Evolutionary conservation across 2,888 invertebrate genomes (phyloP), one percentile per base, ranked within the genome.

Genomic region (Gastracanthus pulcherrimus): DNA sequence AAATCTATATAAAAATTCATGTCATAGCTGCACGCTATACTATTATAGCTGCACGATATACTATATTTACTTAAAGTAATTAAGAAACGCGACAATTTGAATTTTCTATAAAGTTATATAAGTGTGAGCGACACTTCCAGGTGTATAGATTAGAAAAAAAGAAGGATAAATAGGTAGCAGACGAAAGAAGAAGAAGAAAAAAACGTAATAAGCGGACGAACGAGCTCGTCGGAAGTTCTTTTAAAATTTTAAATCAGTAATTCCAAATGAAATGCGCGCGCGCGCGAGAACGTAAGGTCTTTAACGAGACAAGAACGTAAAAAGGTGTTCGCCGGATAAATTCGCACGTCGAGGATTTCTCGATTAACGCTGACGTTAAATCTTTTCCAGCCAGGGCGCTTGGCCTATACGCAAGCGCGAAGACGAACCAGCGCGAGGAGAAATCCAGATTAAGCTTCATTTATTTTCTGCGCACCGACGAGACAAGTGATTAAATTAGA

Each of bases 301-400:
- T 60, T 62, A 74, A 64, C 34, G 64, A n/a, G 36, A 64, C 62
- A 31, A 45, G 45, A 1, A 45, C 19, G 19, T 74, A 74, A 64
- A 74, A 74, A 74, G 74, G 48, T 34, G 62, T 19, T 45, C 72
- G 9, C 60, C 1, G 31, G 60, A 72, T 72, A 60, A 72, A 72
- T 72, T 60, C 55, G 26, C 72, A 38, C 72, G 60, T 72, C 60
- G 41, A 72, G 60, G 41, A 67, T 55, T 38, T 77, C 77, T 64
- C 74, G 71, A 69, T 69, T 71, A 77, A 75, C 26, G 64, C 71
- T 75, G 74, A 75, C 55, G 69, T 80, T 36, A 74, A 77, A 80
- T 26, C 64, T 77, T 75, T 80, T 70, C 64, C 36, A n/a, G 16
- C 19, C 16, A 23, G 6, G 19, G 9, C 58, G 48, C 13, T 11